A percentile compares a stretch with the other conserved stretches of the same genome.
phyloP scores from a whole-genome alignment of 2,888 invertebrate genomes.

The Anaspis maculata region DNA sequence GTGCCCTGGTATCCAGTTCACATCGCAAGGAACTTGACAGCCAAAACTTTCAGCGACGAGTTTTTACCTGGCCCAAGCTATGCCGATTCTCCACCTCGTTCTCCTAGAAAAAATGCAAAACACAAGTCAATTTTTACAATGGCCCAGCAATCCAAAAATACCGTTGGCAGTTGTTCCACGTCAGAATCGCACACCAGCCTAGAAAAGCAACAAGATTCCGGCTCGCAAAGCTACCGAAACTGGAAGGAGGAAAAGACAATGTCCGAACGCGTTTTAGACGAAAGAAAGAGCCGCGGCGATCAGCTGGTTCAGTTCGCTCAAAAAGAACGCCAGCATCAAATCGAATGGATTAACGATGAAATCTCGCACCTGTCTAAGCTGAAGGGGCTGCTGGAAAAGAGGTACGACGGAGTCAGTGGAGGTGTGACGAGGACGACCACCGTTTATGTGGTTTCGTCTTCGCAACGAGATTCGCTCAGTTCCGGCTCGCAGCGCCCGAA shows the following conservation, averaged over 20 bases:
- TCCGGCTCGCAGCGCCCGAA: no score
- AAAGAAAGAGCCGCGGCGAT: conserved; percentile 20
- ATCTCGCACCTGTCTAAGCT: conserved; percentile 49
- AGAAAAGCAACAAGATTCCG: conserved; percentile 14
- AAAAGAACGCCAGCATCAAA: conserved; percentile 47
- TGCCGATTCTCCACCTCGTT: no score
- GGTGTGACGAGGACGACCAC: conserved; percentile 25
- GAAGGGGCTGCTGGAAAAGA: conserved; percentile 38
- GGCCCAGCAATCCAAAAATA: not conserved
- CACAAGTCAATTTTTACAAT: conserved; percentile 5
- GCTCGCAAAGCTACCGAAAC: conserved; percentile 24
- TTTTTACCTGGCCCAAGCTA: conserved; percentile 7
- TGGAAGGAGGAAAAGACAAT: conserved; percentile 45
- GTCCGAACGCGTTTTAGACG: conserved; percentile 41
- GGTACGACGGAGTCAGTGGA: not conserved
- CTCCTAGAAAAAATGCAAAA: not conserved
- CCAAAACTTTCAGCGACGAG: conserved; percentile 17
- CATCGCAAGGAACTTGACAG: conserved; percentile 9
- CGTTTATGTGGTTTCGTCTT: conserved; percentile 24
- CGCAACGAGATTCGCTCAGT: no score
- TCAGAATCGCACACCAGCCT: conserved; percentile 3
- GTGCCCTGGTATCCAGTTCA: conserved; percentile 40
- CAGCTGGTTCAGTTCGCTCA: conserved; percentile 38
- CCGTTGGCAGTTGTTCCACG: not conserved
- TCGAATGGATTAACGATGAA: conserved; percentile 51